These are phyloP conservation scores for Lomographa bimaculata DNA, from an alignment of 2,888 invertebrate species.

Conservation along the genomic window DNA sequence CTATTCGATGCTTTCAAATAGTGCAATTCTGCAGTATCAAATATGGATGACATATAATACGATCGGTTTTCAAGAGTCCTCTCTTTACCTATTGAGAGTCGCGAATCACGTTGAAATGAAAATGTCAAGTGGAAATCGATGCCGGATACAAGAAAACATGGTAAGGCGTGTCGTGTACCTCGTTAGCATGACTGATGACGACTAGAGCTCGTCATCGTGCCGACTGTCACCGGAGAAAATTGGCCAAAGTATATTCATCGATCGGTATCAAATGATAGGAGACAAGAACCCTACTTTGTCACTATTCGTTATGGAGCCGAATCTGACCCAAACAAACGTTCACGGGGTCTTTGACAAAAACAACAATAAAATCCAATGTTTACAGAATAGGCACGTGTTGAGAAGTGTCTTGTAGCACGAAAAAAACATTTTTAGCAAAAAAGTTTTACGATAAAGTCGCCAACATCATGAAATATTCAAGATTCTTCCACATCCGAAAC, in stretches of 20 bases:
- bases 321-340: conserved; percentile 7
- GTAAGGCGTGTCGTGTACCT: conserved; percentile 52
- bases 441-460: no score
- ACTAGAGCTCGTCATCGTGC: conserved; percentile 30
- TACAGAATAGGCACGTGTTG: neutral
- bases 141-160: conserved; percentile 51
- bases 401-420: neutral
- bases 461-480: conserved; percentile 15
- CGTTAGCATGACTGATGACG: conserved; percentile 63
- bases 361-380: conserved; percentile 7
- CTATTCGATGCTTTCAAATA: no score
- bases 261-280: no score
- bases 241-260: conserved; percentile 43
- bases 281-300: conserved; percentile 30
- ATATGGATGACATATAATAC: no score
- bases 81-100: conserved; percentile 6
- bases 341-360: conserved; percentile 10
- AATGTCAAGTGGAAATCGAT: conserved; percentile 47
- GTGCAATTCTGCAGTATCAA: no score
- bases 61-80: no score
- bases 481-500: conserved; percentile 5
- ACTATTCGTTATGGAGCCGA: conserved; percentile 27
- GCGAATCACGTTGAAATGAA: conserved; percentile 24
- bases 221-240: conserved; percentile 42
- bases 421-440: conserved; percentile 3